Evolutionary conservation across 2,888 invertebrate genomes (phyloP).

Genomic region (Tribolium freemani): DNA sequence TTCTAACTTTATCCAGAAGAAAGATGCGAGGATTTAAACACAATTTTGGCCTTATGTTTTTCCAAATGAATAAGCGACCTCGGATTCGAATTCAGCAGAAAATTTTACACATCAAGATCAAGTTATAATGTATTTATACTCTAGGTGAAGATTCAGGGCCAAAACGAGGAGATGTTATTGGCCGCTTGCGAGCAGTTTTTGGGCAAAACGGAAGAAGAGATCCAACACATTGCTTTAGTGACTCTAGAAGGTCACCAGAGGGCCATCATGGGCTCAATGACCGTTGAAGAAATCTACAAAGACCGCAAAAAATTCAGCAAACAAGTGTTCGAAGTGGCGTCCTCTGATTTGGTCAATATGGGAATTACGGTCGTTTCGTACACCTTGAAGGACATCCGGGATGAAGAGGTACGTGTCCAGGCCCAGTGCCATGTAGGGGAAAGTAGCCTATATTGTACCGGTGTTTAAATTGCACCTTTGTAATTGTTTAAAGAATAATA

Average conservation of each 20-base stretch:
- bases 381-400: conserved; percentile 93
- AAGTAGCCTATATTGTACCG: too few species aligned
- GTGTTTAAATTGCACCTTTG: too few species aligned
- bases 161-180: conserved; percentile 89
- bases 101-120: too few species aligned
- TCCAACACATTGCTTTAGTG: conserved; percentile 91
- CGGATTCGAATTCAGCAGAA: too few species aligned
- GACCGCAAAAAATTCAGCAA: conserved; percentile 97
- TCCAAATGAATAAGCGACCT: too few species aligned
- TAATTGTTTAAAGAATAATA: too few species aligned
- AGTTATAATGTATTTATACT: not conserved
- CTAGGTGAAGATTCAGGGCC: conserved; percentile 89
- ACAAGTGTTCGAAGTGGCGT: conserved; percentile 94
- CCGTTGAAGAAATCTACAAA: conserved; percentile 96
- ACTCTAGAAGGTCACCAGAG: conserved; percentile 93
- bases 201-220: conserved; percentile 89
- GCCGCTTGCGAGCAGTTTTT: conserved; percentile 96
- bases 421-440: too few species aligned
- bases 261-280: conserved; percentile 97
- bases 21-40: not conserved
- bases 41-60: too few species aligned
- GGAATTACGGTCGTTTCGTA: conserved; percentile 96
- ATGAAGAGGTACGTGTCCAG: conserved; percentile 83
- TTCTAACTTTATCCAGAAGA: too few species aligned
- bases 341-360: conserved; percentile 96